Conservation (phyloP, 2,797 vertebrate genomes). For the Leptatherina wallacei region DNA sequence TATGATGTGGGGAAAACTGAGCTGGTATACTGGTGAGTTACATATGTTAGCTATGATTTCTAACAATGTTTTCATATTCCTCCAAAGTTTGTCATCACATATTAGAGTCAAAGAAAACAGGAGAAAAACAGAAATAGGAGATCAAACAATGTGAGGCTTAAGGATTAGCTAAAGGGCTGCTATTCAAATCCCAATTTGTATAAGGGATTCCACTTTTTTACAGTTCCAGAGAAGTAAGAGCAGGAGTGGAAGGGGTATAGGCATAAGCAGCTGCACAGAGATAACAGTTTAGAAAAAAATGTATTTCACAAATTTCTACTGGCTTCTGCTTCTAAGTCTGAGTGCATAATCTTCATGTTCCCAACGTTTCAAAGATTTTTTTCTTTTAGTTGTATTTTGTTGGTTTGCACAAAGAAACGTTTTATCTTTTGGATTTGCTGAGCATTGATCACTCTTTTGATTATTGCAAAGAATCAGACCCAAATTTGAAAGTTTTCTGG, state of each 20-base stretch:
- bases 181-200: neutral
- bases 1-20: too few relatives aligned
- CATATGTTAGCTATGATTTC: too few relatives aligned
- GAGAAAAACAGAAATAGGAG: neutral
- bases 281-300: neutral
- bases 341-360: neutral
- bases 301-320: neutral
- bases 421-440: neutral
- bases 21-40: too few relatives aligned
- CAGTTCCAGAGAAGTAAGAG: neutral
- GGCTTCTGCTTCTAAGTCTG: neutral
- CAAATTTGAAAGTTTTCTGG: neutral
- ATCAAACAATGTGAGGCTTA: neutral
- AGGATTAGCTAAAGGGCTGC: neutral
- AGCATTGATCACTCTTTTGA: neutral
- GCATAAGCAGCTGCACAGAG: neutral
- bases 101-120: too few relatives aligned
- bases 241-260: neutral
- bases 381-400: neutral
- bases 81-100: too few relatives aligned
- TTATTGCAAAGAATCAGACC: neutral
- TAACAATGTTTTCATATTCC: too few relatives aligned
- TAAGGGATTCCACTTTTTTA: neutral
- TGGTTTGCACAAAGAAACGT: neutral
- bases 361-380: neutral